phyloP scores from a whole-genome alignment of 2,113 vertebrate genomes.

The Rhodinocichla rosea region DNA sequence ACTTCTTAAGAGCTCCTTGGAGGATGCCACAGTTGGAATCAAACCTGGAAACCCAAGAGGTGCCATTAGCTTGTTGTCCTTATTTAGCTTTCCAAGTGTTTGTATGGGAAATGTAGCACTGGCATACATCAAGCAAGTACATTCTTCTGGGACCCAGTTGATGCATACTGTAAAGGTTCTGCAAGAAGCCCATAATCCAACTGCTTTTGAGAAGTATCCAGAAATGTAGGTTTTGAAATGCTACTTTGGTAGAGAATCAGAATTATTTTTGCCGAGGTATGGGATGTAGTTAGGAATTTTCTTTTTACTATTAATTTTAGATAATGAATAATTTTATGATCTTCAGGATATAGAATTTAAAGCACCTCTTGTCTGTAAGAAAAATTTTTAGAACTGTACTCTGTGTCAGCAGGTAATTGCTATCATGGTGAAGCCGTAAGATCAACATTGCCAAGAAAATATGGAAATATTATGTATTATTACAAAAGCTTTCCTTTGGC shows the following conservation, averaged over 20 bases:
- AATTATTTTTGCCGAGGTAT: neutral
- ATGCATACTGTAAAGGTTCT: neutral
- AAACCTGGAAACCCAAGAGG: neutral
- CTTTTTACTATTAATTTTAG: neutral
- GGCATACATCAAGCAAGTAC: neutral
- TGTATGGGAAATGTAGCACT: neutral
- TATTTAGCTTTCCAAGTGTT: neutral
- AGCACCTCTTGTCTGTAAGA: neutral
- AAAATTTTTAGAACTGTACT: neutral
- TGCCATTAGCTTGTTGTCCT: neutral
- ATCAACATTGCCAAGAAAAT: neutral
- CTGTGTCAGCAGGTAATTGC: neutral
- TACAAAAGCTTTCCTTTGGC: neutral
- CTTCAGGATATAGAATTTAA: neutral
- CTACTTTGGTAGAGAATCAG: neutral
- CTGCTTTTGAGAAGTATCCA: neutral
- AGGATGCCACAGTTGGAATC: neutral
- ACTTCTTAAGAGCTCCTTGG: neutral
- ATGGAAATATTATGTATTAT: neutral
- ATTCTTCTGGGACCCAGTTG: neutral
- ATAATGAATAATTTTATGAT: neutral
- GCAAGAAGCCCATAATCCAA: neutral
- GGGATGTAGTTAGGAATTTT: neutral
- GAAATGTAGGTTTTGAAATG: neutral
- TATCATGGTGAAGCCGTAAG: neutral